Evolutionary conservation across 2,797 vertebrate species (phyloP), one percentile per base, ranked within the genome.

Genomic region (Arremon aurantiirostris): DNA sequence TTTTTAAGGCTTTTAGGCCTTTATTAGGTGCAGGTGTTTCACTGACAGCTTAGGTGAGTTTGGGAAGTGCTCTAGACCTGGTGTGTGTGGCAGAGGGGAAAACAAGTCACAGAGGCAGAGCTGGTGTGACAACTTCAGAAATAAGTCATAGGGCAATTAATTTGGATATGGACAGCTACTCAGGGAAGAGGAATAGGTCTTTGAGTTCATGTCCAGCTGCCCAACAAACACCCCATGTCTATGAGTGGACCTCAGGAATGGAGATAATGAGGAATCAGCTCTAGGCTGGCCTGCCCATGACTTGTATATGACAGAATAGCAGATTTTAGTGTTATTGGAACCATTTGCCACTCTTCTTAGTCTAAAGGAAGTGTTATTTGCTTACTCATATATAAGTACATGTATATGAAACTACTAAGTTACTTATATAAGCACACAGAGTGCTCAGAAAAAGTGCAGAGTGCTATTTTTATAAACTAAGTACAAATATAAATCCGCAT

Each of bases 231-330:
- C 27, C 37, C 22, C 17, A 22, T 53, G 34, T 59, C 44, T 22
- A 0, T 19, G 32, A 55, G 32, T 24, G 32, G n/a, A 11, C 35
- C 37, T 64, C 1, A 6, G 50, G 35, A 72, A 2, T 14, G 22
- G 14, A 53, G 27, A 9, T 35, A 21, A 16, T 11, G n/a, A 82
- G 39, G 22, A 39, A 9, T 44, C 14, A 21, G 30, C 50, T 50
- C 30, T 17, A 34, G 50, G 24, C 6, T 46, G 23, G 26, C 21
- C 63, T 82, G 52, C 42, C 76, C 63, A 41, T 35, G 26, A 12
- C n/a, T 60, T 20, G 3, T 9, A 2, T 39, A 27, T 20, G 44
- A 52, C 24, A 64, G 71, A 60, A 23, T 2, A 39, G 17, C 23
- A 68, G 34, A 27, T 56, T 83, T 83, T 59, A 65, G 21, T 14